These are phyloP conservation scores for Ameiurus melas DNA, from an alignment of 2,113 vertebrate genomes.

Conservation along the genomic window DNA sequence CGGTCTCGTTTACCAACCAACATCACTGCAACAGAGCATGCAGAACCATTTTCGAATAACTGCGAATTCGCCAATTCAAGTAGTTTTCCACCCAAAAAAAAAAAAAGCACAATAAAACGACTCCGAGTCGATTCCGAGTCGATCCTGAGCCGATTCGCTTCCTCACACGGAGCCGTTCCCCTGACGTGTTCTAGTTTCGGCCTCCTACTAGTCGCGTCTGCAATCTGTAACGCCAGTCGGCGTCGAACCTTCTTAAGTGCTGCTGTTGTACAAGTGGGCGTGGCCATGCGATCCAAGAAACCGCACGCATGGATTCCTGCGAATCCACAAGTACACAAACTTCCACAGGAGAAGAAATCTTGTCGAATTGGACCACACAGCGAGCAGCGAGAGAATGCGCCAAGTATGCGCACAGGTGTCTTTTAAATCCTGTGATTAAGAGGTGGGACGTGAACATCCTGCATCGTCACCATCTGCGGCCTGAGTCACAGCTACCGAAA, in stretches of 20 bases:
- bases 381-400: background rate
- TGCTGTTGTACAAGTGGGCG: background rate
- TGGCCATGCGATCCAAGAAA: background rate
- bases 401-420: constrained; percentile 58
- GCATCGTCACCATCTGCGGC: constrained; percentile 68
- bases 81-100: too few species aligned
- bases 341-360: background rate
- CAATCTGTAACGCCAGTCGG: background rate
- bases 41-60: too few species aligned
- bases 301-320: background rate
- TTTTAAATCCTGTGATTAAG: constrained; percentile 67
- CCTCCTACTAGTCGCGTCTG: background rate
- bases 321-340: background rate
- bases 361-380: background rate
- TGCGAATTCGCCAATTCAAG: too few species aligned
- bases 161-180: background rate
- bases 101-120: too few species aligned
- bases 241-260: background rate
- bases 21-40: too few species aligned
- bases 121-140: background rate
- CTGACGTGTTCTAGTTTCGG: background rate
- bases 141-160: background rate
- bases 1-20: too few species aligned
- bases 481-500: constrained; percentile 60
- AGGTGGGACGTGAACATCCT: constrained; percentile 72